Percentiles rank a stretch among this genome's conserved stretches.
Evolutionary conservation across 2,888 invertebrate species (phyloP).

Genomic region (Drosophila putrida): DNA sequence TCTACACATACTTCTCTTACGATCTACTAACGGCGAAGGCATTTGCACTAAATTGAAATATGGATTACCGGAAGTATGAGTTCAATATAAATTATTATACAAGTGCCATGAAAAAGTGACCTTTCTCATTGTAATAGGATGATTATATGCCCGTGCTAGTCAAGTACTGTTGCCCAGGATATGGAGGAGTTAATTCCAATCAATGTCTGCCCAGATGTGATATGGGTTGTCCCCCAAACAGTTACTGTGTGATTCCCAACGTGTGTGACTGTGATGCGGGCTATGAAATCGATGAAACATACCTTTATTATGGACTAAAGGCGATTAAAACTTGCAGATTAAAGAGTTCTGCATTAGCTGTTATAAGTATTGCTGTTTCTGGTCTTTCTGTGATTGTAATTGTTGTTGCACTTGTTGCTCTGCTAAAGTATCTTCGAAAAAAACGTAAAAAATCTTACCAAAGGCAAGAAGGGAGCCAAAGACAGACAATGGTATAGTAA

Average conservation of each 20-base stretch:
- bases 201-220: slow-evolving; percentile 28
- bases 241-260: slow-evolving; percentile 21
- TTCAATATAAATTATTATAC: not conserved
- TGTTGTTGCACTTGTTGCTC: not conserved
- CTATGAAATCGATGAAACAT: not conserved
- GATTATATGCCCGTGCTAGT: slow-evolving; percentile 22
- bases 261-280: slow-evolving; percentile 7
- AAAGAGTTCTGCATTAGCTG: not conserved
- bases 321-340: slow-evolving; percentile 12
- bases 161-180: slow-evolving; percentile 19
- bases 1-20: not conserved
- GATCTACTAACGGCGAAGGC: not conserved
- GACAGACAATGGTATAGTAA: not conserved
- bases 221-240: slow-evolving; percentile 26
- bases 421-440: not conserved
- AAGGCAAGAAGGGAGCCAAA: not conserved
- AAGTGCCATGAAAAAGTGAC: not conserved
- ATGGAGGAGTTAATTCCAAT: not conserved
- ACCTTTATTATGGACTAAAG: not conserved
- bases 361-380: not conserved
- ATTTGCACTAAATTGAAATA: slow-evolving; percentile 27
- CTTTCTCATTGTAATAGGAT: slow-evolving; percentile 3
- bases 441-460: not conserved
- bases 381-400: not conserved
- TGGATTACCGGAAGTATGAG: slow-evolving; percentile 16